These are phyloP conservation scores for Yponomeuta malinellus DNA, from an alignment of 2,888 invertebrate species.

Conservation along the genomic window DNA sequence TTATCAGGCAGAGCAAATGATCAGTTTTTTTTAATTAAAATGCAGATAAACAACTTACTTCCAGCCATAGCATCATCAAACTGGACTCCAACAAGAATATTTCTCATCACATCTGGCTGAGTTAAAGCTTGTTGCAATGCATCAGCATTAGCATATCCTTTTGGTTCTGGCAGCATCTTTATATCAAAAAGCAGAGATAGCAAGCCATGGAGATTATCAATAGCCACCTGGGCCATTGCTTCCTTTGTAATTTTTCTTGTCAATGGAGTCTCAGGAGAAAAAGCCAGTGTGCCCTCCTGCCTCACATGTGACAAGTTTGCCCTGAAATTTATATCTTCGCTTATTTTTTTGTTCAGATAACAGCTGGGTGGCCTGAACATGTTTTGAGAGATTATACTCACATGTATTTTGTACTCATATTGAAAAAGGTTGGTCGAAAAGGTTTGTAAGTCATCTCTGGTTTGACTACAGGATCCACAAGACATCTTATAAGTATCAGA, in stretches of 20 bases:
- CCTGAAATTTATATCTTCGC: slow-evolving; percentile 28
- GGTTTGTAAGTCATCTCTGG: slow-evolving; percentile 48
- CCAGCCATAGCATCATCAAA: slow-evolving; percentile 58
- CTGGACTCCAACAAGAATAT: slow-evolving; percentile 61
- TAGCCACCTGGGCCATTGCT: slow-evolving; percentile 57
- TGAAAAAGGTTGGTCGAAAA: slow-evolving; percentile 62
- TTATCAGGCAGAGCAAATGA: too few relatives aligned
- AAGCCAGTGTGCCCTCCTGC: slow-evolving; percentile 58
- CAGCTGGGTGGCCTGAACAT: too few relatives aligned
- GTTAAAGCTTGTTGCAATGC: slow-evolving; percentile 55
- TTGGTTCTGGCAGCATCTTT: slow-evolving; percentile 54
- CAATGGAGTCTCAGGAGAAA: slow-evolving; percentile 61
- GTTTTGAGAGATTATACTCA: slow-evolving; percentile 35
- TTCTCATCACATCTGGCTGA: slow-evolving; percentile 61
- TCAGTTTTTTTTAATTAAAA: too few relatives aligned
- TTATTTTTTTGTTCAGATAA: neutral
- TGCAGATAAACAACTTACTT: slow-evolving; percentile 41
- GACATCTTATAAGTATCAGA: slow-evolving; percentile 81
- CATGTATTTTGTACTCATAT: slow-evolving; percentile 52
- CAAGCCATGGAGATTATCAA: slow-evolving; percentile 56
- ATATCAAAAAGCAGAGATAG: slow-evolving; percentile 52
- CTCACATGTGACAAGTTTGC: slow-evolving; percentile 54
- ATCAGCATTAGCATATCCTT: slow-evolving; percentile 51
- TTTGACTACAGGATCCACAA: slow-evolving; percentile 78
- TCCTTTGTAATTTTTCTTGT: slow-evolving; percentile 53